Evolutionary conservation across 2,113 vertebrate species (phyloP).

Genomic region (Carassius carassius): DNA sequence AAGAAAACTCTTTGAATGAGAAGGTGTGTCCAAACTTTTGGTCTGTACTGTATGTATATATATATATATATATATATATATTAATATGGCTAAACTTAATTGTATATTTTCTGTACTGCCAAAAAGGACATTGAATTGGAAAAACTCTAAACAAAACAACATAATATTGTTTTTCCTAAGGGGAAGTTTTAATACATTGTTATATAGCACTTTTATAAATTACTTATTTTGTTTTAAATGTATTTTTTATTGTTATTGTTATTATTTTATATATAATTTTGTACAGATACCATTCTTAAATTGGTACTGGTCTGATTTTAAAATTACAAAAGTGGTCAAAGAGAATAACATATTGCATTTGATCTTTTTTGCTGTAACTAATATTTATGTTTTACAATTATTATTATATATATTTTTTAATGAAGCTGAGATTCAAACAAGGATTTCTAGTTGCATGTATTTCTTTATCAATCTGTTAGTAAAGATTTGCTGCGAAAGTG

Average conservation of each 20-base stretch:
- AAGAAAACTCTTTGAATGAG: too few species aligned
- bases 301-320: too few species aligned
- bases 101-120: background rate
- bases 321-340: background rate
- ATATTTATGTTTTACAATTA: too few species aligned
- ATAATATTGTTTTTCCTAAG: background rate
- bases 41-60: too few species aligned
- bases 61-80: too few species aligned
- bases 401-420: too few species aligned
- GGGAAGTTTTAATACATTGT: background rate
- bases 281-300: background rate
- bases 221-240: too few species aligned
- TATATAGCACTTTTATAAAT: too few species aligned
- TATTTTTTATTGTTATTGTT: too few species aligned
- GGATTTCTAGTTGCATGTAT: background rate
- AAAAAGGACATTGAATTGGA: background rate
- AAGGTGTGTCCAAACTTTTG: too few species aligned
- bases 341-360: background rate
- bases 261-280: background rate
- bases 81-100: too few species aligned
- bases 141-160: background rate
- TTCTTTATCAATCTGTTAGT: background rate
- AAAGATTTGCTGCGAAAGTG: background rate
- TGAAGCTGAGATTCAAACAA: background rate
- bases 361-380: background rate